Percentiles rank a stretch among this genome's conserved stretches.
These are phyloP conservation scores for Rhodeus uyekii DNA, from an alignment of 2,797 vertebrate genomes.

Conservation along the genomic window DNA sequence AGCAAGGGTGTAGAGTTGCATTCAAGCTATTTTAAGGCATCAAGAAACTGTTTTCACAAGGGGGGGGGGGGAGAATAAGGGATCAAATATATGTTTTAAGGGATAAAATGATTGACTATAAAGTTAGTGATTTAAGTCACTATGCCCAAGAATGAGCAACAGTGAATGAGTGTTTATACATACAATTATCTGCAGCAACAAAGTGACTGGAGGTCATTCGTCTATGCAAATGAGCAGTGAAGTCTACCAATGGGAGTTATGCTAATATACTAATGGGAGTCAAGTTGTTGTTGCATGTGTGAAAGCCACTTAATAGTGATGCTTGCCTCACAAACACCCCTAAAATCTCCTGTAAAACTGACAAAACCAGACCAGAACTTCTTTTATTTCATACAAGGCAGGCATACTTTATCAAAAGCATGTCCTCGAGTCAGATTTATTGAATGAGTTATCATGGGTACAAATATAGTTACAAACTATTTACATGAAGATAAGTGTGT, in stretches of 20 bases:
- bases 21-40: no score
- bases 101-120: no score
- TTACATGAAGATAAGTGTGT: conserved; percentile 41
- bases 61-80: no score
- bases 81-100: no score
- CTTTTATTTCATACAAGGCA: background rate
- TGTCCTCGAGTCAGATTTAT: conserved; percentile 42
- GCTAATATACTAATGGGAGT: no score
- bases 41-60: no score
- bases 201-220: background rate
- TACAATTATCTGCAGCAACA: background rate
- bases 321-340: background rate
- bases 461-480: conserved; percentile 53
- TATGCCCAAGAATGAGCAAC: background rate
- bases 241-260: background rate
- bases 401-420: conserved; percentile 13
- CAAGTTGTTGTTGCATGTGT: background rate
- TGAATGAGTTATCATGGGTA: conserved; percentile 39
- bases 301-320: background rate
- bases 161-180: background rate
- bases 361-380: background rate
- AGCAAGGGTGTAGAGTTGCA: no score
- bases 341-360: background rate
- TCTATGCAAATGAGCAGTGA: background rate
- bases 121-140: background rate